Evolutionary conservation across 1,140 invertebrate species (phyloP), one percentile per base, ranked within the genome.

Genomic region (Procambarus clarkii): DNA sequence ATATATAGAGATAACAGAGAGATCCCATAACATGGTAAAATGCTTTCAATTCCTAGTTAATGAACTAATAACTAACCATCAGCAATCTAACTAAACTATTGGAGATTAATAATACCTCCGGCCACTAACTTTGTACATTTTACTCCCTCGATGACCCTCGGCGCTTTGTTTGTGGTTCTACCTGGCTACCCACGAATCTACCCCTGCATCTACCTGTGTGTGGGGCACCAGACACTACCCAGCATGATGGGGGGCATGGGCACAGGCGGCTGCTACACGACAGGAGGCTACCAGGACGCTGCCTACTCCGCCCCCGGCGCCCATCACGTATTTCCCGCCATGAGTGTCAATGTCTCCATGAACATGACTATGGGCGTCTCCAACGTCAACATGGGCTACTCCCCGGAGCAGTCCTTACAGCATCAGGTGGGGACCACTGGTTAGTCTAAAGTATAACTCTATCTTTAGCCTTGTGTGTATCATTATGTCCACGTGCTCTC

Each of bases 271-370:
- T 93, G 85, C 92, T 93, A 86, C 93, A 93, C 60, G 92, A 93
- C 24, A 92, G 93, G 69, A 85, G 92, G 76, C 92, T 93, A 87
- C 88, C 93, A 91, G n/a, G 93, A 93, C 87, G 89, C 77, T 79
- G 50, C 74, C 54, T 79, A 85, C 76, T 77, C 76, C 8, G 54
- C 89, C 11, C 76, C 85, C 48, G 82, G 92, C 24, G 85, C 91
- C 44, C 88, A 88, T 45, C 88, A 90, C 91, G 93, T 94, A 91
- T 97, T 98, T 94, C 97, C 97, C 24, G 97, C 97, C 92, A 99
- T 99, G 98, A 98, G 97, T 93, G 98, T 99, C 88, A 99, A 99
- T 94, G 98, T 99, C 0, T 98, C 98, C 87, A 98, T 99, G 98
- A 98, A 98, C 94, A 99, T 99, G 98, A 99, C 98, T 34, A 98